Conservation (phyloP, 1,140 invertebrate species). For the Drosophila persimilis region DNA sequence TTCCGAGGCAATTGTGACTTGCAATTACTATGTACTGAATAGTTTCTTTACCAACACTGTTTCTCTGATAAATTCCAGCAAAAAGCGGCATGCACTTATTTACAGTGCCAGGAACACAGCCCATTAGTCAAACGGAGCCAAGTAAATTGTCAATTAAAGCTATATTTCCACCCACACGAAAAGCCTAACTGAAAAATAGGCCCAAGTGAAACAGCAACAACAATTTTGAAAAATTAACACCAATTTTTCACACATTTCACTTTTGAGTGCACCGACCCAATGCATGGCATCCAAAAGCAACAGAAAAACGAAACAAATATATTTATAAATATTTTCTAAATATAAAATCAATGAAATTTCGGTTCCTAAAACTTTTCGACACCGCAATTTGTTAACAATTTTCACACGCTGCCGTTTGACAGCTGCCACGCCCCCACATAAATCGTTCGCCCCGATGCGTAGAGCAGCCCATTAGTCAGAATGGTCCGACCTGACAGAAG, state of each 20-base stretch:
- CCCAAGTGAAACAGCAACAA: background rate
- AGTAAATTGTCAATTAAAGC: slow-evolving; percentile 70
- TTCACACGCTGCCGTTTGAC: slow-evolving; percentile 73
- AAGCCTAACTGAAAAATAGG: background rate
- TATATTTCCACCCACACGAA: slow-evolving; percentile 51
- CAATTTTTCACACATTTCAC: slow-evolving; percentile 75
- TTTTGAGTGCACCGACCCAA: slow-evolving; percentile 50
- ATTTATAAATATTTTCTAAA: slow-evolving; percentile 65
- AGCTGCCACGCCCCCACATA: slow-evolving; percentile 62
- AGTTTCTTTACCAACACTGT: background rate
- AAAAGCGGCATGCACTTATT: background rate
- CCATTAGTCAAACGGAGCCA: slow-evolving; percentile 46
- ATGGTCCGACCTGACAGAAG: slow-evolving; percentile 53
- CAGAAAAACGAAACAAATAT: slow-evolving; percentile 13
- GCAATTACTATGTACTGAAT: too few relatives aligned
- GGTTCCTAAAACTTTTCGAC: slow-evolving; percentile 68
- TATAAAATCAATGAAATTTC: slow-evolving; percentile 59
- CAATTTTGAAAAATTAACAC: slow-evolving; percentile 38
- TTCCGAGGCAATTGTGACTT: too few relatives aligned
- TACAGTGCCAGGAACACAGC: background rate
- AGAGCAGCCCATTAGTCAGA: slow-evolving; percentile 62
- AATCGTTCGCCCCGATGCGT: slow-evolving; percentile 54
- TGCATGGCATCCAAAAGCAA: slow-evolving; percentile 23
- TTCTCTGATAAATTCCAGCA: background rate
- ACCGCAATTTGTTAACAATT: slow-evolving; percentile 79